These are phyloP conservation scores for Orthosia gothica DNA, from an alignment of 2,888 invertebrate species.

Conservation along the genomic window DNA sequence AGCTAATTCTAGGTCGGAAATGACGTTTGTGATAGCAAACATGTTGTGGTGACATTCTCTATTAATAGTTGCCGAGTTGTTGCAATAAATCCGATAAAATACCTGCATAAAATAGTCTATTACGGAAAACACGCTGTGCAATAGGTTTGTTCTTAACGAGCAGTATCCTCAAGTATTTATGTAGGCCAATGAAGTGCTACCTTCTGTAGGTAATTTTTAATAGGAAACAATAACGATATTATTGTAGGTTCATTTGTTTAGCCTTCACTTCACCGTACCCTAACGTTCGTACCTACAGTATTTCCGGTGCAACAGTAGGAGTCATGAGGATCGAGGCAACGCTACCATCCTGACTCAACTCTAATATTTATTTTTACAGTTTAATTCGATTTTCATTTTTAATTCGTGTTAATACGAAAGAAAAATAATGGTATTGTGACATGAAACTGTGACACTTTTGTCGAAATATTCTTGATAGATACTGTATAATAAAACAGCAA, in stretches of 20 bases:
- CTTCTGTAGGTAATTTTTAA: background rate
- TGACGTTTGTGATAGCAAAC: background rate
- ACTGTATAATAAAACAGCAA: too few species aligned
- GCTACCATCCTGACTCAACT: too few species aligned
- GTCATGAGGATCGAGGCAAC: too few species aligned
- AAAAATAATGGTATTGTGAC: too few species aligned
- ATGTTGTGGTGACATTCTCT: background rate
- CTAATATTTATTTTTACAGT: too few species aligned
- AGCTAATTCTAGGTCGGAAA: background rate
- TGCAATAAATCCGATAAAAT: background rate
- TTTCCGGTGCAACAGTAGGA: too few species aligned
- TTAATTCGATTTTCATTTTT: too few species aligned
- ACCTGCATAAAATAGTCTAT: background rate
- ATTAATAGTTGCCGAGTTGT: background rate
- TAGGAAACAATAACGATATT: background rate
- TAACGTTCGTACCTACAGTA: too few species aligned
- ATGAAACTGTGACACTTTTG: too few species aligned
- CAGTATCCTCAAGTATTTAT: constrained; percentile 30
- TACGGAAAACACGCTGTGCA: constrained; percentile 21
- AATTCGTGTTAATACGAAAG: too few species aligned
- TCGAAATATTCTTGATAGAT: too few species aligned
- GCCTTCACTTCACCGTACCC: too few species aligned
- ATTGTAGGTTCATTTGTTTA: background rate
- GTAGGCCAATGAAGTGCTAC: constrained; percentile 6
- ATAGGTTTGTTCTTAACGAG: background rate